Percentiles rank a stretch among this genome's conserved stretches.
These are phyloP conservation scores for Augochlora pura DNA, from an alignment of 1,140 invertebrate genomes.

Conservation along the genomic window DNA sequence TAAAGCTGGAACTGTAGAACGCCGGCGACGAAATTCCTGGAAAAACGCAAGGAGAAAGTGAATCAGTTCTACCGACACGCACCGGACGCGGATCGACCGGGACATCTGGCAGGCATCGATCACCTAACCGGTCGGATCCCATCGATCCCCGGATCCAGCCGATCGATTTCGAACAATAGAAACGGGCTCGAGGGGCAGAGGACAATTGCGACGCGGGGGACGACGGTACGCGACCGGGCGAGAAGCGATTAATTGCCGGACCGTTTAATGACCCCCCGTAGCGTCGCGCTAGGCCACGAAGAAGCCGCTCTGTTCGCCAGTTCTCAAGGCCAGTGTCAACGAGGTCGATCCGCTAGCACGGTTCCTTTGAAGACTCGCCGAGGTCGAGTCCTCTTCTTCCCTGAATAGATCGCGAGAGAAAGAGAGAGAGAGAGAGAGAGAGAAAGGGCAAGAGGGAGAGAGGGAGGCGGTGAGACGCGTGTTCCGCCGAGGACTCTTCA, in stretches of 20 bases:
- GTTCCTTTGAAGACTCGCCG: conserved; percentile 11
- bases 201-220: neutral
- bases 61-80: conserved; percentile 11
- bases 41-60: conserved; percentile 70
- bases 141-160: neutral
- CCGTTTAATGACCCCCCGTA: conserved; percentile 32
- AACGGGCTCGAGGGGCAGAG: neutral
- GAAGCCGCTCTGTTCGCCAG: neutral
- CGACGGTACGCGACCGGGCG: neutral
- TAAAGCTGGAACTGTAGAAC: conserved; percentile 96
- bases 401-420: conserved; percentile 34
- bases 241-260: neutral
- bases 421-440: neutral
- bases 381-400: conserved; percentile 6
- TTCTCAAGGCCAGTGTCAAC: conserved; percentile 65
- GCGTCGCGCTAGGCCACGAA: conserved; percentile 55
- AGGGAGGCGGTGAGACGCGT: neutral
- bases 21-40: conserved; percentile 95
- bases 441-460: neutral
- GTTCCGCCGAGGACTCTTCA: conserved; percentile 73
- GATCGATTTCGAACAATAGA: neutral
- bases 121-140: neutral
- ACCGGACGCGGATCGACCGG: neutral
- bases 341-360: conserved; percentile 31
- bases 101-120: too few species aligned